Evolutionary conservation across 1,140 invertebrate species (phyloP).

Genomic region (Caenorhabditis latens): DNA sequence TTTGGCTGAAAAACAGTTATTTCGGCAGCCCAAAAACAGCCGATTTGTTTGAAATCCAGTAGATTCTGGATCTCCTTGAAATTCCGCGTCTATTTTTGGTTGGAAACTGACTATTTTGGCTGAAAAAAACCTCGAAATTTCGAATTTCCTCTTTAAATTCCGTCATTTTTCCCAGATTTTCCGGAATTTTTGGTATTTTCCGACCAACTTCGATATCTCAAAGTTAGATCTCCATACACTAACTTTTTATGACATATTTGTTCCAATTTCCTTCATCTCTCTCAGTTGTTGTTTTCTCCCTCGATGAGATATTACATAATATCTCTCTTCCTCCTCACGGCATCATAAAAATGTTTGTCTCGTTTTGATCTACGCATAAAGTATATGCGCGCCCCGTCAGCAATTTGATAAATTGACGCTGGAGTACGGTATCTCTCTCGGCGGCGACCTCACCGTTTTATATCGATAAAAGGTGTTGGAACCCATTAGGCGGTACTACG

Average conservation of each 20-base stretch:
- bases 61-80: too few relatives aligned
- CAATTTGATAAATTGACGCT: slow-evolving; percentile 28
- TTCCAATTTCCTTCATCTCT: neutral
- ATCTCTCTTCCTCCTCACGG: neutral
- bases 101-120: too few relatives aligned
- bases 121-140: too few relatives aligned
- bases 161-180: too few relatives aligned
- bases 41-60: too few relatives aligned
- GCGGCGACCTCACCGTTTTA: neutral
- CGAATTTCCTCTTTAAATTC: too few relatives aligned
- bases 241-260: slow-evolving; percentile 27
- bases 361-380: neutral
- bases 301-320: neutral
- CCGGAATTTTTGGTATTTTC: neutral
- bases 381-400: neutral
- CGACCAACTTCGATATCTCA: too few relatives aligned
- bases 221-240: neutral
- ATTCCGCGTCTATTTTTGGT: too few relatives aligned
- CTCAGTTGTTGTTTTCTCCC: neutral
- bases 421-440: too few relatives aligned
- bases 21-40: too few relatives aligned
- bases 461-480: neutral
- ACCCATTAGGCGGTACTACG: neutral
- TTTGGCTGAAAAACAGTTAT: too few relatives aligned
- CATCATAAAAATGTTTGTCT: slow-evolving; percentile 35